A percentile compares a stretch with the other conserved stretches of the same genome.
phyloP scores from a whole-genome alignment of 2,797 vertebrate genomes.

The Urosaurus nigricauda region DNA sequence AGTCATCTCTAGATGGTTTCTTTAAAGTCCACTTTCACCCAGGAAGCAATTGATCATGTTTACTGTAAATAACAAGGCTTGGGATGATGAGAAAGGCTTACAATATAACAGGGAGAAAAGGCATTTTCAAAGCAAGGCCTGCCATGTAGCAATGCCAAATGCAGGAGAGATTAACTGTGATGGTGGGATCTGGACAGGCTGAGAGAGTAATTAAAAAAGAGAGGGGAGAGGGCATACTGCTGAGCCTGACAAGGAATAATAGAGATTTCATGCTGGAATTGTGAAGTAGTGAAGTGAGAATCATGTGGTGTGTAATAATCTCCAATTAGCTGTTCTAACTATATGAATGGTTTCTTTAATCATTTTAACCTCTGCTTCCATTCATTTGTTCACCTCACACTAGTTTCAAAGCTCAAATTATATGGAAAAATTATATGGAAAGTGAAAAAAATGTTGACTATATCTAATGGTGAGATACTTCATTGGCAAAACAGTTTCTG shows the following conservation, averaged over 20 bases:
- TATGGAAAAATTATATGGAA: not conserved
- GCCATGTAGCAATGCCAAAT: not conserved
- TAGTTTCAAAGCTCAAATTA: not conserved
- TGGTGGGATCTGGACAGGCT: not conserved
- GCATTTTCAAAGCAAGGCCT: not conserved
- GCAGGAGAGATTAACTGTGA: not conserved
- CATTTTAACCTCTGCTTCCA: not conserved
- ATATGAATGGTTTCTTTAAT: not conserved
- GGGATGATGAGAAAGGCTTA: not conserved
- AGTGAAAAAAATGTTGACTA: too few relatives aligned
- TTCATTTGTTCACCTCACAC: not conserved
- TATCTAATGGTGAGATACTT: not conserved
- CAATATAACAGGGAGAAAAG: too few relatives aligned
- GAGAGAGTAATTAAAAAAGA: not conserved
- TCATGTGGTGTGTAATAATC: constrained; percentile 9
- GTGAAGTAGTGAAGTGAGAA: not conserved
- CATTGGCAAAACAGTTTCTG: too few relatives aligned
- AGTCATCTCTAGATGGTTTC: too few relatives aligned
- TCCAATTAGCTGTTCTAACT: constrained; percentile 21
- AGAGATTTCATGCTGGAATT: not conserved
- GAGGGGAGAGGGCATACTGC: constrained; percentile 1
- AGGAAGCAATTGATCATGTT: constrained; percentile 5
- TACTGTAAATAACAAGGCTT: not conserved
- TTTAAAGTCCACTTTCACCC: not conserved
- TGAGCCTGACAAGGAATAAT: not conserved